Base-by-base conservation (phyloP, 2,888 invertebrate genomes). In the Ichneumoninae sp. region DNA sequence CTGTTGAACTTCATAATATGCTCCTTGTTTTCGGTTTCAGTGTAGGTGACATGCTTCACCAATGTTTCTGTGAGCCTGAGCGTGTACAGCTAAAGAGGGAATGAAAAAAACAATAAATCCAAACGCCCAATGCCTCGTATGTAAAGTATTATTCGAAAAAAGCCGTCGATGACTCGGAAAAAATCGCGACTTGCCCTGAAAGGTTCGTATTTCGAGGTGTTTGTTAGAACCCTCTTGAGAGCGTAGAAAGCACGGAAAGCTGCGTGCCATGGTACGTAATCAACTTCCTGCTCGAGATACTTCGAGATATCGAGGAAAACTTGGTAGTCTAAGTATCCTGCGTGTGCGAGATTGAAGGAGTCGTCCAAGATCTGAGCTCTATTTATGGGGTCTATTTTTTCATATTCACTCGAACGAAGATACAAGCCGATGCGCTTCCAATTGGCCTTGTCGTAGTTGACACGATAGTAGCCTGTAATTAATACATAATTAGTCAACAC, bases 181-280 rank as follows among this genome's bases (percentile, higher is more conserved):
- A 33, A 62, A 62, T 16, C 16, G 5, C 62, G 19, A 40, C 69
- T 69, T 50, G 8, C 71, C 71, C 57, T 40, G 3, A 71, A 57
- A 40, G 40, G 40, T 13, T 57, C 22, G 71, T 71, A 22, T 3
- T 26, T 57, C 13, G 19, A 22, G 22, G 71, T 71, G 3, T 57
- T 36, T 6, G 40, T 19, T 1, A 71, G 40, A 16, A 54, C 54
- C 40, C 19, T 22, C 22, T 71, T 40, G 13, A 71, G 22, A 57
- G 16, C 6, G 3, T 1, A 22, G 26, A 71, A 71, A 22, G 95
- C 95, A 78, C 92, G 91, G 16, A 95, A 93, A 4, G 96, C 96
- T 0, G 96, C 93, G 19, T 94, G 92, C 97, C 97, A 97, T 0
- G 97, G 96, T 6, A 96, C 94, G 83, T 96, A 96, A 68, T 96